Base-by-base conservation (phyloP, 1,140 invertebrate species). In the Pseudomyrmex cubaensis region DNA sequence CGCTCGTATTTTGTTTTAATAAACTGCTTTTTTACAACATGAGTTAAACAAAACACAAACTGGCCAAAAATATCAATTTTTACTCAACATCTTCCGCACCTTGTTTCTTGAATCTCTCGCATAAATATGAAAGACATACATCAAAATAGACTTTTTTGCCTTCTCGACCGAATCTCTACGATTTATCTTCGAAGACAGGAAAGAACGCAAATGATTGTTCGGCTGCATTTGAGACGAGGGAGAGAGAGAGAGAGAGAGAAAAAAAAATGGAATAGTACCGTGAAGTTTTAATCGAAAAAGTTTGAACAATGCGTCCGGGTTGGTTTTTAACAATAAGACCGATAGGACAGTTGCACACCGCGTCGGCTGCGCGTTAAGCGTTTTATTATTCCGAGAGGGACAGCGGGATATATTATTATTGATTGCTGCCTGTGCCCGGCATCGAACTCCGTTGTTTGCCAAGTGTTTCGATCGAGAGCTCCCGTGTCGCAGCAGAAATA, bases 201-300 rank as follows among this genome's bases (percentile, higher is more conserved):
- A 35, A 73, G 25, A 84, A 84, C 62, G 63, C 77, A 85, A 90
- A 87, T 83, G 85, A 90, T 87, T 73, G 64, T 78, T 57, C 80
- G 17, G 56, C 35, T 57, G 54, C 82, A 57, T 89, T 89, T 35
- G 35, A 35, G 35, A 35, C 35, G 35, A 35, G 35, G 77, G 59
- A 73, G 62, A 52, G 59, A 62, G 64, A 59, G 0, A 50, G 52
- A 35, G 46, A 73, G 64, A 54, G 69, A 35, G 73, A 50, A 63
- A 74, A 59, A 83, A 0, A 69, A 35, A 12, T 35, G 35, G 69
- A 87, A 83, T 44, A 67, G 17, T 69, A 85, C n/a, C 61, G 83
- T 70, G 56, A 85, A 89, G 67, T 90, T 90, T 90, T 90, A 90
- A 90, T 90, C 89, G 90, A 90, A 90, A 90, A 90, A 90, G 87